Evolutionary conservation across 1,140 invertebrate species (phyloP).

Genomic region (Zaprionus davidi): DNA sequence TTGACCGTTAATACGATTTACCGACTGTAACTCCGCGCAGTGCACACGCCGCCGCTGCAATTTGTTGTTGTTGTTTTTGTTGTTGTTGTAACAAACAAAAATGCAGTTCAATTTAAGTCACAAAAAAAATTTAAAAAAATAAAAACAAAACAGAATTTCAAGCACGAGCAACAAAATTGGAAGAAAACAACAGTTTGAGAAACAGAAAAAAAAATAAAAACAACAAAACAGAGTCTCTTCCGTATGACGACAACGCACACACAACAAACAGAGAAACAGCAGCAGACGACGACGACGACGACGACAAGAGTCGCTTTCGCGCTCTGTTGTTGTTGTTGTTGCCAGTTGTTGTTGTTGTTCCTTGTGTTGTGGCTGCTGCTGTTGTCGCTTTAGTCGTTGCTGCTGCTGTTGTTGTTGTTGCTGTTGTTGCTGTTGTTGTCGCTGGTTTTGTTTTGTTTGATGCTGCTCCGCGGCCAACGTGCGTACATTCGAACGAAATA

Average conservation of each 20-base stretch:
- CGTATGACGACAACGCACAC: slow-evolving; percentile 47
- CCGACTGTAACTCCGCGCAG: neutral
- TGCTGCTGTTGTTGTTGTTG: slow-evolving; percentile 21
- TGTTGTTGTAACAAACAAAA: neutral
- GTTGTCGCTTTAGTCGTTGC: slow-evolving; percentile 21
- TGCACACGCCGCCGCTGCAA: neutral
- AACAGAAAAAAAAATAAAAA: slow-evolving; percentile 23
- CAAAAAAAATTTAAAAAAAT: neutral
- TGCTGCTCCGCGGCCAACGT: slow-evolving; percentile 80
- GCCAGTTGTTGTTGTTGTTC: slow-evolving; percentile 25
- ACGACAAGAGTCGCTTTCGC: slow-evolving; percentile 50
- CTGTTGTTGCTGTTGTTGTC: slow-evolving; percentile 18
- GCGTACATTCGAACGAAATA: slow-evolving; percentile 84
- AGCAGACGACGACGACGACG: neutral
- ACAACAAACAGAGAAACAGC: slow-evolving; percentile 37
- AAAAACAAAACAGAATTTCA: neutral
- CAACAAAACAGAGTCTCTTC: slow-evolving; percentile 42
- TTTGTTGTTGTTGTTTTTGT: neutral
- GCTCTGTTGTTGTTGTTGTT: slow-evolving; percentile 45
- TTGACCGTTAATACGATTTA: slow-evolving; percentile 4
- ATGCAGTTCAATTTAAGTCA: too few species aligned
- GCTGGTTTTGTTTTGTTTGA: slow-evolving; percentile 43
- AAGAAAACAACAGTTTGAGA: slow-evolving; percentile 6
- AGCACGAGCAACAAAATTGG: slow-evolving; percentile 19
- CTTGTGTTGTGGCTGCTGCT: slow-evolving; percentile 21